A percentile compares a stretch with the other conserved stretches of the same genome.
Evolutionary conservation across 2,797 vertebrate species (phyloP).

Genomic region (Myoxocephalus aenaeus): DNA sequence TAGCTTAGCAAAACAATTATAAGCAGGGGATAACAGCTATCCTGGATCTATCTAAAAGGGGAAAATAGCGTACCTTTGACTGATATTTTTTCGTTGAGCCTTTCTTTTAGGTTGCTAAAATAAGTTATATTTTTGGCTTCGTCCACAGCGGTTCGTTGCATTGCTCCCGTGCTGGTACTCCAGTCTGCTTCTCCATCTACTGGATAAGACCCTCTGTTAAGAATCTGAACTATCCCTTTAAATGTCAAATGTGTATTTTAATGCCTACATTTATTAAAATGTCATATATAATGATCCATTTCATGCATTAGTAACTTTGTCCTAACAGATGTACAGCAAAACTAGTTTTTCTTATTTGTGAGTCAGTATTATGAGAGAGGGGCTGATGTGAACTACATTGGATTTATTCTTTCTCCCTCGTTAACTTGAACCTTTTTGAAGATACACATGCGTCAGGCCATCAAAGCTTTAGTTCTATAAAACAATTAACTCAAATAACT

Average conservation of each 20-base stretch:
- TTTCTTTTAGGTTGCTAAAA: not conserved
- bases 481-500: not conserved
- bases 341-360: not conserved
- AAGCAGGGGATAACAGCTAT: not conserved
- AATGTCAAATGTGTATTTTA: not conserved
- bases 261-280: not conserved
- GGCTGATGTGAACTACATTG: not conserved
- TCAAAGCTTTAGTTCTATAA: not conserved
- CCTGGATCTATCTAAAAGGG: not conserved
- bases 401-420: not conserved
- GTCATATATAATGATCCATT: not conserved
- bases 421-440: not conserved
- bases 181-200: not conserved
- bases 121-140: not conserved
- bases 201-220: not conserved
- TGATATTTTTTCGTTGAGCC: too few relatives aligned
- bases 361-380: not conserved
- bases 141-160: not conserved
- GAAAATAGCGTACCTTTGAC: not conserved
- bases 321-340: not conserved
- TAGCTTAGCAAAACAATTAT: not conserved
- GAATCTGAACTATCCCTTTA: not conserved
- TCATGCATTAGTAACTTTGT: not conserved
- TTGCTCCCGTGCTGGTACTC: too few relatives aligned
- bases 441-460: not conserved